Evolutionary conservation across 2,888 invertebrate species (phyloP).

Genomic region (Nephrotoma flavescens): DNA sequence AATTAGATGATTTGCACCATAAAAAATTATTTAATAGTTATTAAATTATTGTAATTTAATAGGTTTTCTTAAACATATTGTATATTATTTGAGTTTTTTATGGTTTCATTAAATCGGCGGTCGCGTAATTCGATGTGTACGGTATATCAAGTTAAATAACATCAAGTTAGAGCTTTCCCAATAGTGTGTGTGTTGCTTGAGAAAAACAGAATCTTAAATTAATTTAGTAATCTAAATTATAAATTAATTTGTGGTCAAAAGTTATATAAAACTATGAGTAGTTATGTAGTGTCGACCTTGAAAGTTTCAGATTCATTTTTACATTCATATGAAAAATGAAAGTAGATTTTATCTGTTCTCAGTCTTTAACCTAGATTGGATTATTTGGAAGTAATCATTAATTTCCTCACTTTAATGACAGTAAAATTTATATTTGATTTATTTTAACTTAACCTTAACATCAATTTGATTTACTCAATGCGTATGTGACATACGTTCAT

Average conservation of each 20-base stretch:
- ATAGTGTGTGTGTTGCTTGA: neutral
- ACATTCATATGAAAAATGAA: neutral
- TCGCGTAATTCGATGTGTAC: neutral
- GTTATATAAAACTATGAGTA: neutral
- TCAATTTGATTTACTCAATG: neutral
- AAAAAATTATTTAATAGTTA: neutral
- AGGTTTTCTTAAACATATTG: neutral
- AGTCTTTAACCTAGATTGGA: neutral
- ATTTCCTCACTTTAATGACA: neutral
- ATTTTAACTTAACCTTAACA: neutral
- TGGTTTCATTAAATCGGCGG: too few relatives aligned
- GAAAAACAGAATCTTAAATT: neutral
- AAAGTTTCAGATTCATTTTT: neutral
- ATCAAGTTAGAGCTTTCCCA: neutral
- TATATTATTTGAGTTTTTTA: too few relatives aligned
- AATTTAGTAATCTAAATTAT: neutral
- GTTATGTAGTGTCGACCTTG: neutral
- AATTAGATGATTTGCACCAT: neutral
- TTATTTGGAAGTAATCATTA: neutral
- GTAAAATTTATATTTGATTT: neutral
- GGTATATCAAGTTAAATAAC: neutral
- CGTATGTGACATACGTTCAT: too few relatives aligned
- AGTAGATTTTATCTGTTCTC: neutral
- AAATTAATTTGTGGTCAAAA: neutral
- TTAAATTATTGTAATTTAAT: neutral